Evolutionary conservation across 2,113 vertebrate genomes (phyloP).

Genomic region (Emydocephalus ijimae): DNA sequence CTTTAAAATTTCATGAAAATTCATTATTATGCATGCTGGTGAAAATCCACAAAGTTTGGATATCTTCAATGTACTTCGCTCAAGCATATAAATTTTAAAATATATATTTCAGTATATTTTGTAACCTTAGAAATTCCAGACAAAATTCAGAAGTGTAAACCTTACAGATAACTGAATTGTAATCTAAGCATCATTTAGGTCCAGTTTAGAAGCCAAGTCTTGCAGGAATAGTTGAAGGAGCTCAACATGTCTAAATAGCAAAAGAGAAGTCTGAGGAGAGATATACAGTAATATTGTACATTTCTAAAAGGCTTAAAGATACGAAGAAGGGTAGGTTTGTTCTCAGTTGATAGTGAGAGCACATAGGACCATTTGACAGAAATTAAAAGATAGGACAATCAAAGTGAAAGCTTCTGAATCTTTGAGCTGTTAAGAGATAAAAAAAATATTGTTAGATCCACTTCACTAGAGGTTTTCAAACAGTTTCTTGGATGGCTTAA

Average conservation of each 20-base stretch:
- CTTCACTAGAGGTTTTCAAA: not conserved
- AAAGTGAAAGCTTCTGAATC: not conserved
- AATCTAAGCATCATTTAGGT: not conserved
- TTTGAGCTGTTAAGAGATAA: not conserved
- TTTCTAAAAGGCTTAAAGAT: not conserved
- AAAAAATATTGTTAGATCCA: not conserved
- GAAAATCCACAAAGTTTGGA: not conserved
- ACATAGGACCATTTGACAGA: not conserved
- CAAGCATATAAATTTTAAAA: not conserved
- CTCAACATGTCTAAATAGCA: not conserved
- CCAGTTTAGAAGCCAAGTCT: not conserved
- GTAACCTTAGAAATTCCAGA: not conserved
- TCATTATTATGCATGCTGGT: not conserved
- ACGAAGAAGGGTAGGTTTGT: not conserved
- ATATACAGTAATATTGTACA: not conserved
- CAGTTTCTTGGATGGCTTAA: not conserved
- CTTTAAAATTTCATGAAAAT: not conserved
- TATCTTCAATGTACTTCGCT: not conserved
- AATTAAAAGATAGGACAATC: not conserved
- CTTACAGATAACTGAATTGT: not conserved
- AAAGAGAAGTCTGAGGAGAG: not conserved
- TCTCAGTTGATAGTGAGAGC: not conserved
- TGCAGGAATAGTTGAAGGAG: not conserved
- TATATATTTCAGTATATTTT: not conserved
- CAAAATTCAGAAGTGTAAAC: not conserved